Conservation (phyloP, 2,888 invertebrate genomes). For the Acholoe squamosa region DNA sequence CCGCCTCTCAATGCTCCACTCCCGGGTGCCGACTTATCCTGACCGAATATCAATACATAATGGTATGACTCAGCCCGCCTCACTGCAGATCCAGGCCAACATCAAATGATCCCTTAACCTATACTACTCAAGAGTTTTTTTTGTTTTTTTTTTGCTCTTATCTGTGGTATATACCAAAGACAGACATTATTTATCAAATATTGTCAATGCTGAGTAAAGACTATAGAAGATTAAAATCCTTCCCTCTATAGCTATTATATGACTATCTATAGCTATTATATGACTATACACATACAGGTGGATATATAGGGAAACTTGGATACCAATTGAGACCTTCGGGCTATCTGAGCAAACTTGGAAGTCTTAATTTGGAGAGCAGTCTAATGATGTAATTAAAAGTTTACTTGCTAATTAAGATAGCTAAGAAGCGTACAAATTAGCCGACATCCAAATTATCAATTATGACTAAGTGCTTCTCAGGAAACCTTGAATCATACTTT, state of each 20-base stretch:
- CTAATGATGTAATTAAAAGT: neutral
- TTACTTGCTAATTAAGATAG: neutral
- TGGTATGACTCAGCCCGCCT: neutral
- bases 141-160: neutral
- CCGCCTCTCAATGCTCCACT: neutral
- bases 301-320: neutral
- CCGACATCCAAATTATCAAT: neutral
- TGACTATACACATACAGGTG: neutral
- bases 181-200: neutral
- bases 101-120: neutral
- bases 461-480: neutral
- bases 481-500: neutral
- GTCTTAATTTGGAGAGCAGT: neutral
- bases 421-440: neutral
- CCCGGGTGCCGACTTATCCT: neutral
- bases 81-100: neutral
- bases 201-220: neutral
- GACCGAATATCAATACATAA: conserved; percentile 31
- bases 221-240: neutral
- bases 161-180: neutral
- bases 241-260: too few relatives aligned
- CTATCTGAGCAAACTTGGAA: neutral
- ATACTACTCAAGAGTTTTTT: too few relatives aligned
- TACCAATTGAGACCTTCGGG: neutral
- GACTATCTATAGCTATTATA: too few relatives aligned